Evolutionary conservation across 2,113 vertebrate species (phyloP), one percentile per base, ranked within the genome.

Genomic region (Pachypanchax playfairii): DNA sequence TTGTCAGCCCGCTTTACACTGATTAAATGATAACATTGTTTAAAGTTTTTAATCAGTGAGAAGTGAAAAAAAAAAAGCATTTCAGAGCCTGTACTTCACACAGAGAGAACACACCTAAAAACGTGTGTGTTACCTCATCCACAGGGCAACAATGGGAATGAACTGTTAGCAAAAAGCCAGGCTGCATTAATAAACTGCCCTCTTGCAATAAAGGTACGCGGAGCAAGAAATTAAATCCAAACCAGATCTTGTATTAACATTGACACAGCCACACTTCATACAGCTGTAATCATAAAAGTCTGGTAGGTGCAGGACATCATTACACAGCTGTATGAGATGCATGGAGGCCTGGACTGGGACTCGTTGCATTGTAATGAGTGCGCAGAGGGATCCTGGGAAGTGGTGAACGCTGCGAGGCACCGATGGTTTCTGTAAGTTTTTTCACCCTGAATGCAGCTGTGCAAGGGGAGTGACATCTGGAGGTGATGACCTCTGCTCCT

Each of bases 141-240:
- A 87, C 87, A 86, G 44, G n/a, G 56, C 71, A 44, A 87, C 84
- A 87, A 86, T 84, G 67, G 71, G 70, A 91, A 89, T 82, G 85
- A 88, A 84, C 88, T 90, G 86, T 81, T 77, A 89, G 78, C 64
- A 55, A 62, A 73, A 75, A 77, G 58, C 65, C 83, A 50, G 85
- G 65, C 62, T 56, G 25, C 69, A 60, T 58, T 87, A 85, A 89
- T 86, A 78, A 85, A 88, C 62, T 81, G 65, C 73, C 61, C 54
- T 51, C 69, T 80, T 42, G 47, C 10, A 31, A n/a, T n/a, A n/a
- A n/a, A 56, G 71, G 69, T 54, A 69, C 84, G 86, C 39, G 47
- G 70, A 73, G 79, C 70, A 86, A 83, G 83, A 82, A 65, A 78
- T 68, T 65, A 83, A 84, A 87, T 83, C 35, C 60, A 75, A 73